Evolutionary conservation across 2,113 vertebrate species (phyloP).

Genomic region (Jacana jacana): DNA sequence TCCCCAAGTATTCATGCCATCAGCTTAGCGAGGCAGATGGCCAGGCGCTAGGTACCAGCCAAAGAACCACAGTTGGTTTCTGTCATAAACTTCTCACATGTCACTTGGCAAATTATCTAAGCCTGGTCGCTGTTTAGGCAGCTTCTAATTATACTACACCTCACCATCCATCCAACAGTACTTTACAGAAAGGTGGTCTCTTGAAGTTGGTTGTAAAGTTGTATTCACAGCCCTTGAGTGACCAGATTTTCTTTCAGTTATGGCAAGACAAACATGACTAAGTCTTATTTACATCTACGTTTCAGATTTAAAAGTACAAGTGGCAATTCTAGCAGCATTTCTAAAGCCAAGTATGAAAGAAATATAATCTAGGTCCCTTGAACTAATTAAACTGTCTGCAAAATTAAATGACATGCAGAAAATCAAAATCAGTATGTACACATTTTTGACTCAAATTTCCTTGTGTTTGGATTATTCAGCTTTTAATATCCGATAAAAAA

Average conservation of each 20-base stretch:
- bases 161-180: background rate
- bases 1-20: background rate
- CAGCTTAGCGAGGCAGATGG: background rate
- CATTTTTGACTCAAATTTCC: background rate
- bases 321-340: background rate
- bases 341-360: background rate
- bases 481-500: background rate
- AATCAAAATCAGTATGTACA: background rate
- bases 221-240: background rate
- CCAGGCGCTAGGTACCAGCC: background rate
- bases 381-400: background rate
- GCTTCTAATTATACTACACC: background rate
- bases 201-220: background rate
- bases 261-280: background rate
- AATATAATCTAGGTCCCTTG: background rate
- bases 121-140: background rate
- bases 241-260: background rate
- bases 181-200: background rate
- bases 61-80: conserved; percentile 14
- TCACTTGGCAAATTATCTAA: background rate
- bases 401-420: background rate
- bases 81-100: background rate
- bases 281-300: background rate
- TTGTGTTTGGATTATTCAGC: background rate
- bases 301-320: background rate